Conservation (phyloP, 2,797 vertebrate species). For the Sarcophilus harrisii region DNA sequence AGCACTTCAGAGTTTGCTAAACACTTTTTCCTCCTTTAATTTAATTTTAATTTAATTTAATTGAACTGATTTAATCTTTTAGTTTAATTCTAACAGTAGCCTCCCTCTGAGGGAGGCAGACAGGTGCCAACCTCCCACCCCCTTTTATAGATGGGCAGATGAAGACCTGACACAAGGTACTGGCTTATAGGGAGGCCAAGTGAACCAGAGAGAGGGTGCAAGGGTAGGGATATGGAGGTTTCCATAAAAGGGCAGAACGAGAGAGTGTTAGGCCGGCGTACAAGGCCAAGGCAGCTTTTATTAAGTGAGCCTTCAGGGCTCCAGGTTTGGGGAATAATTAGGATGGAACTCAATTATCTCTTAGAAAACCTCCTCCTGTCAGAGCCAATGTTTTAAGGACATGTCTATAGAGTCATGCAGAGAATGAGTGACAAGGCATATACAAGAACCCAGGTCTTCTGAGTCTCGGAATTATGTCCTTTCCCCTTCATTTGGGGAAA, state of each 20-base stretch:
- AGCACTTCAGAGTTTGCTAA: neutral
- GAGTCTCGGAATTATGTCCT: neutral
- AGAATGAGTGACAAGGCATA: neutral
- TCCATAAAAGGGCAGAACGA: neutral
- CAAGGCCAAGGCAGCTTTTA: neutral
- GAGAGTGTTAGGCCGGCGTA: neutral
- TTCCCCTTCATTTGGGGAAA: neutral
- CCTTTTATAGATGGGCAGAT: neutral
- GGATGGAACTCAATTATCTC: neutral
- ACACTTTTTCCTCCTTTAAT: neutral
- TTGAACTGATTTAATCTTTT: neutral
- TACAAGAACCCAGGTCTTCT: neutral
- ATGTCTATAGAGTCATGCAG: neutral
- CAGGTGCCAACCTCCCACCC: neutral
- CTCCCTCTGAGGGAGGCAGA: neutral
- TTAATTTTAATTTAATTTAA: neutral
- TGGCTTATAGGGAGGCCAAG: neutral
- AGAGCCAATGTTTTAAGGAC: neutral
- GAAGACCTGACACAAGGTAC: neutral
- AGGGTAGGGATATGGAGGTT: neutral
- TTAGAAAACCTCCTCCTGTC: neutral
- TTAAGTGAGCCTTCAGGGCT: neutral
- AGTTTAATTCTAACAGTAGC: neutral
- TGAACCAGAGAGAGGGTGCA: neutral
- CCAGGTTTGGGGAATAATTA: neutral